Conservation (phyloP, 2,888 invertebrate genomes). For the Kuschelorhynchus macadamiae region DNA sequence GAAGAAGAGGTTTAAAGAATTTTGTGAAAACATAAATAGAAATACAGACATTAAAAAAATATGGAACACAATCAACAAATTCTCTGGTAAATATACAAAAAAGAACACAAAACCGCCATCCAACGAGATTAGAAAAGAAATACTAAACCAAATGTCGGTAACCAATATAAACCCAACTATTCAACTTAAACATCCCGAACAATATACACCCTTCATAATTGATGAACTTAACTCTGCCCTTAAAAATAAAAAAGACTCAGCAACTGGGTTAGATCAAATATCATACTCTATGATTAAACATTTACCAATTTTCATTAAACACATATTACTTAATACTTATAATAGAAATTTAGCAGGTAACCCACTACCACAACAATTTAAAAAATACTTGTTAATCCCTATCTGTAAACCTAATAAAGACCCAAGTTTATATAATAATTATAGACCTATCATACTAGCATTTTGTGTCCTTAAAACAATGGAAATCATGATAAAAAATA, state of each 20-base stretch:
- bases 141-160: no score
- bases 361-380: neutral
- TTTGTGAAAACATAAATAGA: no score
- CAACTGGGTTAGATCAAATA: constrained; percentile 9
- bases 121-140: no score
- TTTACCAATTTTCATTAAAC: neutral
- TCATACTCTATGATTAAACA: constrained; percentile 3
- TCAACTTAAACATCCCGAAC: neutral
- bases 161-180: no score
- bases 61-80: no score
- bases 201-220: neutral
- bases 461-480: neutral
- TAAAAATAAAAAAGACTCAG: constrained; percentile 12
- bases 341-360: neutral
- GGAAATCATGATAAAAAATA: neutral
- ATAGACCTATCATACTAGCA: neutral
- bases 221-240: no score
- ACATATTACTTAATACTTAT: neutral
- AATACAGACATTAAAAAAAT: no score
- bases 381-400: no score
- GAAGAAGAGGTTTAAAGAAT: no score
- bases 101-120: no score
- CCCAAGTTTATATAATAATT: neutral
- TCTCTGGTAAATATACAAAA: no score
- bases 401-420: constrained; percentile 11